Base-by-base conservation (phyloP, 2,888 invertebrate species). In the Parthenolecanium corni region DNA sequence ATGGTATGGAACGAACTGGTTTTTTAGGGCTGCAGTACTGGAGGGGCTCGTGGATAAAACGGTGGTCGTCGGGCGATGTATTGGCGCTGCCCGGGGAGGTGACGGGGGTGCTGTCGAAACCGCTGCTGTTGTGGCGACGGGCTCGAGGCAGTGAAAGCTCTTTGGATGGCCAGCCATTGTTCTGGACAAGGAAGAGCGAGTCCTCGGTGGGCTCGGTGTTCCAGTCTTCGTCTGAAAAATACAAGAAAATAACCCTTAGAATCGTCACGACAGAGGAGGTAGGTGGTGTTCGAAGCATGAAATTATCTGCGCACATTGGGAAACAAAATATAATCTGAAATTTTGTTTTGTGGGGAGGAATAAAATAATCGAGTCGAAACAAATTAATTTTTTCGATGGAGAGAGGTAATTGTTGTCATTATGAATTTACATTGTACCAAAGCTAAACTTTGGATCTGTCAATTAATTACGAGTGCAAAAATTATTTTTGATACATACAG, bases 181-280 rank as follows among this genome's bases (percentile, higher is more conserved):
- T 40, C 61, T 51, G 44, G 18, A 82, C 81, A 73, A 83, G 75
- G 71, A 83, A 83, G 53, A 77, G 70, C 1, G 77, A 73, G 36
- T 75, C 75, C 65, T 78, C 77, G 11, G 80, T 79, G 18, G 80
- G 79, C 68, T 82, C 81, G 66, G 80, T 79, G 52, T 80, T 82
- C 85, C 85, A 86, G 71, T 86, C 86, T 70, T 86, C 86, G 75
- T 86, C 86, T 86, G 79, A 9, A 81, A 4, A 9, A 24, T 49
- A 47, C 51, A 53, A 58, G 6, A 40, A 53, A 53, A 52, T 3
- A 63, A 25, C n/a, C n/a, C n/a, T n/a, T n/a, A n/a, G n/a, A n/a
- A n/a, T n/a, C n/a, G n/a, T n/a, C n/a, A n/a, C n/a, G n/a, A n/a
- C n/a, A n/a, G n/a, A n/a, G n/a, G n/a, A n/a, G n/a, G n/a, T n/a